Percentiles rank a stretch among this genome's conserved stretches.
Evolutionary conservation across 2,113 vertebrate genomes (phyloP).

Genomic region (Passer montanus): DNA sequence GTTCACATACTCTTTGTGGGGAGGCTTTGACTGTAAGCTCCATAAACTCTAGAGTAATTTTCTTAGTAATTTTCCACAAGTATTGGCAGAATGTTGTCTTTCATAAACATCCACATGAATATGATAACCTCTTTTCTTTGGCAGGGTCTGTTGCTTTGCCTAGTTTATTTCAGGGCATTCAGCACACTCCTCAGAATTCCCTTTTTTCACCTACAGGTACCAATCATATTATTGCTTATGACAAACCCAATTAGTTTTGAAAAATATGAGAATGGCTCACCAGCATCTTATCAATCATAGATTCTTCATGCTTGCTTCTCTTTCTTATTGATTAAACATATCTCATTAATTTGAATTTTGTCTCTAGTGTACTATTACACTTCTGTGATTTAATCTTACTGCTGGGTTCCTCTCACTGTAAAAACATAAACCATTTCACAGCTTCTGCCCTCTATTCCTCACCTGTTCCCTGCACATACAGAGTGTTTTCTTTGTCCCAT

Average conservation of each 20-base stretch:
- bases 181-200: not conserved
- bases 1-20: not conserved
- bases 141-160: not conserved
- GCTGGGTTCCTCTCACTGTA: not conserved
- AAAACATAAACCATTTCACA: not conserved
- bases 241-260: not conserved
- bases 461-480: not conserved
- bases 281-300: not conserved
- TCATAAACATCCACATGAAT: not conserved
- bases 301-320: not conserved
- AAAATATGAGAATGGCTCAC: not conserved
- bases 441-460: not conserved
- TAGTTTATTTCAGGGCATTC: not conserved
- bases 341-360: not conserved
- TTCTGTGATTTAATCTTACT: not conserved
- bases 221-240: not conserved
- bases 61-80: not conserved
- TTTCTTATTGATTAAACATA: not conserved
- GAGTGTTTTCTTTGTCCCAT: not conserved
- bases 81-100: not conserved
- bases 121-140: not conserved
- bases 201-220: not conserved
- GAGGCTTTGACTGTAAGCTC: not conserved
- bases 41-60: not conserved
- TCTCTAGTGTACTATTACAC: not conserved